Evolutionary conservation across 2,888 invertebrate species (phyloP).

Genomic region (Tetramorium bicarinatum): DNA sequence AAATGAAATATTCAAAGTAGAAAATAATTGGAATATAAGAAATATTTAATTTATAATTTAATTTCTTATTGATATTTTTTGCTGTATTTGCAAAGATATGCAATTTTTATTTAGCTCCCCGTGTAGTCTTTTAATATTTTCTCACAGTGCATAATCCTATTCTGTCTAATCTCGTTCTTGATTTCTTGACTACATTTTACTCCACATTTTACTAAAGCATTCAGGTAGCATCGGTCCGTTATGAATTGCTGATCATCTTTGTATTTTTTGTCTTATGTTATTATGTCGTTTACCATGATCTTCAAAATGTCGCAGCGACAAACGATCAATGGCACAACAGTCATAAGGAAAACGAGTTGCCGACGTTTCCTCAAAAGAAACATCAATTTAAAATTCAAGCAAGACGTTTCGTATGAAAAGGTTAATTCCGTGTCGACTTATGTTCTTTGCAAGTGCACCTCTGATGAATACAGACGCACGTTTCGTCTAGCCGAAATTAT

Average conservation of each 20-base stretch:
- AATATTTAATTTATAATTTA: background rate
- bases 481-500: constrained; percentile 38
- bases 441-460: constrained; percentile 24
- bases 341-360: constrained; percentile 51
- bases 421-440: constrained; percentile 48
- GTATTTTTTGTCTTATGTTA: constrained; percentile 9
- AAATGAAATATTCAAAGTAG: background rate
- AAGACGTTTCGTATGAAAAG: constrained; percentile 18
- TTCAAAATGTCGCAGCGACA: constrained; percentile 22
- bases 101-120: background rate
- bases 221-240: constrained; percentile 24
- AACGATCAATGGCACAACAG: background rate
- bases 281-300: background rate
- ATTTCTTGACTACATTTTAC: constrained; percentile 2
- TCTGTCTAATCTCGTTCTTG: background rate
- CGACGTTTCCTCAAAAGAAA: background rate
- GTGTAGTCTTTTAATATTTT: background rate
- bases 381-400: background rate
- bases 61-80: background rate
- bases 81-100: background rate
- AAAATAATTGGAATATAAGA: background rate
- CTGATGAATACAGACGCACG: constrained; percentile 16
- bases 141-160: background rate
- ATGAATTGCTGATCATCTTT: constrained; percentile 18
- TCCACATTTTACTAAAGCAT: constrained; percentile 11